Evolutionary conservation across 2,888 invertebrate species (phyloP).

Genomic region (Heterodera filipjevi): DNA sequence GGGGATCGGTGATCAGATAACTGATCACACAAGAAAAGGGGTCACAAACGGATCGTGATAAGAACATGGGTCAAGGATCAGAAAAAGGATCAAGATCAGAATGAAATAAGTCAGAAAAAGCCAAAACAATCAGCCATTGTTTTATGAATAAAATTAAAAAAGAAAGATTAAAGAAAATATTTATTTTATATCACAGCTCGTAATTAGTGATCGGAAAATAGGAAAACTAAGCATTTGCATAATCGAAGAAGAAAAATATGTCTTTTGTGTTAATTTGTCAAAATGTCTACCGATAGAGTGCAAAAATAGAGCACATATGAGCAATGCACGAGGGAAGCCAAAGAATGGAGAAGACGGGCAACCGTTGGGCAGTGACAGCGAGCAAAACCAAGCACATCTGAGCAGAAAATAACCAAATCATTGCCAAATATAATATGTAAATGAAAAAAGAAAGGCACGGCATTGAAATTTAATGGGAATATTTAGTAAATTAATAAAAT

Average conservation of each 20-base stretch:
- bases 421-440: background rate
- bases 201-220: too few relatives aligned
- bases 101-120: too few relatives aligned
- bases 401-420: background rate
- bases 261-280: background rate
- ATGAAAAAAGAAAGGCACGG: background rate
- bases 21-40: too few relatives aligned
- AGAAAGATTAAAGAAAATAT: too few relatives aligned
- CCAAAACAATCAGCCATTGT: too few relatives aligned
- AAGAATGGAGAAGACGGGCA: constrained; percentile 53
- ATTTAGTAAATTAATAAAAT: constrained; percentile 20
- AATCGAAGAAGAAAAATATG: background rate
- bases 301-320: constrained; percentile 59
- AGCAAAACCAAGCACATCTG: constrained; percentile 43
- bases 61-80: too few relatives aligned
- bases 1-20: background rate
- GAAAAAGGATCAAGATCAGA: too few relatives aligned
- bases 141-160: too few relatives aligned
- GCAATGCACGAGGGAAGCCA: constrained; percentile 62
- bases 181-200: too few relatives aligned
- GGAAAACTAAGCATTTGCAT: background rate
- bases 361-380: constrained; percentile 36
- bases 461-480: too few relatives aligned
- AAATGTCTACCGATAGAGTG: constrained; percentile 41
- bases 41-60: too few relatives aligned